Conservation (phyloP, 2,113 vertebrate species). For the Barbus barbus region DNA sequence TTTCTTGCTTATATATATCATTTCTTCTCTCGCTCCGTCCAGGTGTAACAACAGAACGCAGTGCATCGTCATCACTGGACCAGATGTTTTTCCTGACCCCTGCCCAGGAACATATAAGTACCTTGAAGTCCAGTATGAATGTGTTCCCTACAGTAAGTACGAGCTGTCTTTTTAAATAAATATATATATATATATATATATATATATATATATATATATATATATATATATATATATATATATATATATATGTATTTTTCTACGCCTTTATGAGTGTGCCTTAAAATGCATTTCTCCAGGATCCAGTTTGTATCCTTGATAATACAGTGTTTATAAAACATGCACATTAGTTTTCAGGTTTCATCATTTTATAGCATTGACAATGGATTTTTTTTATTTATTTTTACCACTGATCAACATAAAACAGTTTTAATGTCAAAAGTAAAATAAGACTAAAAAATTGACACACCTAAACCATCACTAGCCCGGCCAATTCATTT, state of each 20-base stretch:
- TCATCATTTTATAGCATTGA: not conserved
- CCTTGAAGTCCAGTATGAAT: conserved; percentile 88
- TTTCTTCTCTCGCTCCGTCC: not conserved
- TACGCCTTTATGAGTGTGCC: not conserved
- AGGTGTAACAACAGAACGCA: conserved; percentile 99
- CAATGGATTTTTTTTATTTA: too few relatives aligned
- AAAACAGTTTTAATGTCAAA: not conserved
- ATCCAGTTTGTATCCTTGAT: not conserved
- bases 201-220: too few relatives aligned
- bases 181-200: too few relatives aligned
- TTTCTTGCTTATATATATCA: conserved; percentile 12
- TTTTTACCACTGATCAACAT: not conserved
- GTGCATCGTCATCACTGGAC: conserved; percentile 97
- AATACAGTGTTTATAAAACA: conserved; percentile 1
- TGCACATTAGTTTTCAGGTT: not conserved
- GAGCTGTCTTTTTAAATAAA: conserved; percentile 57
- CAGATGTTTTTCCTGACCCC: conserved; percentile 84
- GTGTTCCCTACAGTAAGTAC: conserved; percentile 91
- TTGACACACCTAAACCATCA: not conserved
- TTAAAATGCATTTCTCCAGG: not conserved
- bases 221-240: too few relatives aligned
- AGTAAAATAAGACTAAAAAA: too few relatives aligned
- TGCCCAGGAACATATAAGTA: conserved; percentile 99
- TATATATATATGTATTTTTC: too few relatives aligned
- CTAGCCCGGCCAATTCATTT: not conserved